Conservation (phyloP, 2,113 vertebrate species). For the Arvicanthis niloticus region DNA sequence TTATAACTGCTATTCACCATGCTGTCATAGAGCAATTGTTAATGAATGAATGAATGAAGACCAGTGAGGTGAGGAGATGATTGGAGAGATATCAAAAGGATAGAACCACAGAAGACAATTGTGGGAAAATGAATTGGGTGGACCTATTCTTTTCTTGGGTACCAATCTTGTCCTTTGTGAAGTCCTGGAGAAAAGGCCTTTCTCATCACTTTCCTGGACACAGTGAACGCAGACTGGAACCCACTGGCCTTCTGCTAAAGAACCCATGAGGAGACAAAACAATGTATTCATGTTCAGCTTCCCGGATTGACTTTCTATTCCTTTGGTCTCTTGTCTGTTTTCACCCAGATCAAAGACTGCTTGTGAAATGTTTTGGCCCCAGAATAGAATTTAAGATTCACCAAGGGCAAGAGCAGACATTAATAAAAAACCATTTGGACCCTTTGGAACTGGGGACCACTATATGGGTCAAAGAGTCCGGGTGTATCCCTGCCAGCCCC, state of each 20-base stretch:
- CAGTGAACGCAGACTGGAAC: not conserved
- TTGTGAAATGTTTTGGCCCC: conserved; percentile 77
- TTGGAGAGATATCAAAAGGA: not conserved
- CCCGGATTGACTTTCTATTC: conserved; percentile 62
- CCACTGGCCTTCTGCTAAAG: conserved; percentile 18
- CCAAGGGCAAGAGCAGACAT: conserved; percentile 63
- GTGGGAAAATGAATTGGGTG: not conserved
- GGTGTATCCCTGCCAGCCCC: conserved; percentile 23
- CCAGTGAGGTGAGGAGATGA: conserved; percentile 1
- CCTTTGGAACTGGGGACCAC: not conserved
- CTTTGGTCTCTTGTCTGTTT: conserved; percentile 76
- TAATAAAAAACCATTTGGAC: conserved; percentile 67
- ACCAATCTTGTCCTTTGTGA: not conserved
- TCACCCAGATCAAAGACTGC: conserved; percentile 74
- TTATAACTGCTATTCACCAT: not conserved
- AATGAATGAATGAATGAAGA: not conserved
- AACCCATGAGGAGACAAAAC: conserved; percentile 62
- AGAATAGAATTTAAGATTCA: conserved; percentile 73
- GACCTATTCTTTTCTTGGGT: not conserved
- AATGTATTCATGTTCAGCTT: conserved; percentile 18
- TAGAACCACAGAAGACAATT: not conserved
- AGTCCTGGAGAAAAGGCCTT: not conserved
- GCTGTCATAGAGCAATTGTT: not conserved
- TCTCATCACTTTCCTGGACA: not conserved
- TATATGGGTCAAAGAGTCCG: not conserved